Conservation (phyloP, 2,888 invertebrate species). For the Unio pictorum region DNA sequence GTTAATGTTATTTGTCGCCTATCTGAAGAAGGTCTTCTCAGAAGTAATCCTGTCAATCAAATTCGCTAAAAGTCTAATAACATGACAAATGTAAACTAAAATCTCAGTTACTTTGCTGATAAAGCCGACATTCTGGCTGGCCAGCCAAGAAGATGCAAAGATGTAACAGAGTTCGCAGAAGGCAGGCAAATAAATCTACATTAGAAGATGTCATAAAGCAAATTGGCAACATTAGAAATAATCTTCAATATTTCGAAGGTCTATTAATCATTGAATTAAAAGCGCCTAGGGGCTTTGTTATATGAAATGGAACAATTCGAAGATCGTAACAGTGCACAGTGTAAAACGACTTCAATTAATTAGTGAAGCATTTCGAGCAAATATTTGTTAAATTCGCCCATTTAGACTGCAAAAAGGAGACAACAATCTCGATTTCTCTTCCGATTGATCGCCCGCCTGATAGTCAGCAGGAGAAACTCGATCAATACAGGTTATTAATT, state of each 20-base stretch:
- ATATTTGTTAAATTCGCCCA: constrained; percentile 40
- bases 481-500: constrained; percentile 24
- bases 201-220: constrained; percentile 32
- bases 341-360: constrained; percentile 39
- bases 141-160: no score
- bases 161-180: constrained; percentile 4
- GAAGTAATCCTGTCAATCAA: no score
- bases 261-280: constrained; percentile 32
- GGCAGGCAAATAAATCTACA: constrained; percentile 33
- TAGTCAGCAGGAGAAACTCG: constrained; percentile 18
- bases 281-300: constrained; percentile 24
- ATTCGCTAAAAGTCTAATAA: no score
- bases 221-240: constrained; percentile 25
- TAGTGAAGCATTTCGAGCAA: constrained; percentile 33
- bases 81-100: no score
- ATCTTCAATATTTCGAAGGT: constrained; percentile 30
- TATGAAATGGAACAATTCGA: constrained; percentile 24
- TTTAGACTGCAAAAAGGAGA: constrained; percentile 25
- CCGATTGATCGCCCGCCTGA: constrained; percentile 28
- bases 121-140: no score
- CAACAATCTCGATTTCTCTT: constrained; percentile 27
- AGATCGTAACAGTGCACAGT: constrained; percentile 21
- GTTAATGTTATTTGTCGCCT: no score
- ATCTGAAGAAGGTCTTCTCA: no score
- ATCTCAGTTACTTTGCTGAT: no score